Base-by-base conservation (phyloP, 2,797 vertebrate species). In the Chaenodraco wilsoni region DNA sequence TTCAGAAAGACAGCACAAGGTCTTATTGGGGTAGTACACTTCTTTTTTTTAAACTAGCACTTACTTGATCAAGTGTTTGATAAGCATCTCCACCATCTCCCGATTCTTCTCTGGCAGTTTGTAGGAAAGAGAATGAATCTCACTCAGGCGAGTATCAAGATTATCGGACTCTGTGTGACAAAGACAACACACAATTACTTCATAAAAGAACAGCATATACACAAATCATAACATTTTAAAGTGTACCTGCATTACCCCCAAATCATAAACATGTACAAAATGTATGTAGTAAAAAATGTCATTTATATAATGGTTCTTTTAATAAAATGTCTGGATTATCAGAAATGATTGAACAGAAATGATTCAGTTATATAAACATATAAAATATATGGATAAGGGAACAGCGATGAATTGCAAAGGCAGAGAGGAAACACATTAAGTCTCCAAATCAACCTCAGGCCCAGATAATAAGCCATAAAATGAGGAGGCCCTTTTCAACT, bases 71-170 rank as follows among this genome's bases (percentile, higher is more conserved):
- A 99, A 92, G 87, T 99, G 98, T 76, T 95, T 95, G 82, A 99
- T 96, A 21, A 99, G 95, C 80, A 98, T 94, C 85, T 96, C 96
- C 84, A 99, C 82, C 97, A 99, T 99, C 85, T 98, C 96, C 46
- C 94, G 93, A 81, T 98, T 98, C 89, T 95, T 97, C 78, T 97
- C 97, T n/a, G 98, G 97, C 1, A 99, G 93, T 82, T 97, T 98
- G 92, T 99, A 97, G 79, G 96, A 93, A 43, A 99, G 91, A 0
- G 95, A 94, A 44, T 99, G 98, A 87, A 99, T 97, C 81, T 97
- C 96, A 86, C 96, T 96, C 62, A 97, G 94, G 59, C 97, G 94
- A 78, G 95, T 95, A 93, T 99, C 98, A 84, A 96, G 92, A 87
- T 96, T 99, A 72, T 99, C 98, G 0, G 97, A 98, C 86, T 99